These are phyloP conservation scores for Origma solitaria DNA, from an alignment of 2,113 vertebrate species.

Conservation along the genomic window DNA sequence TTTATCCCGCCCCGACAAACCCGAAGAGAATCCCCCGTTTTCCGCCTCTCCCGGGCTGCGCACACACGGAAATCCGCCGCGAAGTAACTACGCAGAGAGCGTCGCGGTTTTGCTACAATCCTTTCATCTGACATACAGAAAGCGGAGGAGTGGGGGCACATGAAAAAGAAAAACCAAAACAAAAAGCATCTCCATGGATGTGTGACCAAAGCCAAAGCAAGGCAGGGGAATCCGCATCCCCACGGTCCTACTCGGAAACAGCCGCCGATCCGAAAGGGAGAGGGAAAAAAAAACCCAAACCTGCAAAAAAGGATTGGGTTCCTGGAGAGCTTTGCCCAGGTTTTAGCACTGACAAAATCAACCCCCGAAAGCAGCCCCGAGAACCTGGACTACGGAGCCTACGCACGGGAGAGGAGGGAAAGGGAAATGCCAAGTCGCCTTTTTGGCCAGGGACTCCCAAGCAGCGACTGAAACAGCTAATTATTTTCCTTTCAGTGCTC, in stretches of 20 bases:
- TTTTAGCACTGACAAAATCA: background rate
- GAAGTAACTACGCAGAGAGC: background rate
- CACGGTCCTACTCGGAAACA: background rate
- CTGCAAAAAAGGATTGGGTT: background rate
- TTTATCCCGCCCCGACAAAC: background rate
- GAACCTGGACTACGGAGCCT: background rate
- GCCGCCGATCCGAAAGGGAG: background rate
- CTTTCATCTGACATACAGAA: background rate
- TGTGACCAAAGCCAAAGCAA: background rate
- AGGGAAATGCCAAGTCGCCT: background rate
- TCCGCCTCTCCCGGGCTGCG: background rate
- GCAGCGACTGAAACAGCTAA: background rate
- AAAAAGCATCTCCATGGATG: background rate
- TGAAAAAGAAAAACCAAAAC: background rate
- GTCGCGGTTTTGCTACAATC: background rate
- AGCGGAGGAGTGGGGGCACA: background rate
- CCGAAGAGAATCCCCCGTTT: background rate
- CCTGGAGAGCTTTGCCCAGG: background rate
- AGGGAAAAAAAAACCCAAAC: accelerated
- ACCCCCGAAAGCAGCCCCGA: background rate
- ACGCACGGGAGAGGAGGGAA: background rate
- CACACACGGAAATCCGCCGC: background rate
- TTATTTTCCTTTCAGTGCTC: constrained; percentile 29
- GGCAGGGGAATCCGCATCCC: background rate
- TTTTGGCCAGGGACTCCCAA: constrained; percentile 16